Evolutionary conservation across 2,113 vertebrate species (phyloP).

Genomic region (Lepisosteus oculatus): DNA sequence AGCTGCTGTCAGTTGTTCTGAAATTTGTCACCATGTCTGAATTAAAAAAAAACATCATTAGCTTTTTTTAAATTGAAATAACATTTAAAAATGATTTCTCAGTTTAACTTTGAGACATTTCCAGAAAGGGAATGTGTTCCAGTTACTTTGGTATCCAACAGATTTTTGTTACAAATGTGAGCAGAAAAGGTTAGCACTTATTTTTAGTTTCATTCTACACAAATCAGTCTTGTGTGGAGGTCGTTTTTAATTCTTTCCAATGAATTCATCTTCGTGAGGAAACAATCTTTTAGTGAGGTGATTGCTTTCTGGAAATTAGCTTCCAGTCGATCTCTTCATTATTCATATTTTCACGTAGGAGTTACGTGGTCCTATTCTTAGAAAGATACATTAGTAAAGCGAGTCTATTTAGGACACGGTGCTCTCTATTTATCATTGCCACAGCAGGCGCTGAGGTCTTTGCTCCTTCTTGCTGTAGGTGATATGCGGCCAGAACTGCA

Average conservation of each 20-base stretch:
- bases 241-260: constrained; percentile 5
- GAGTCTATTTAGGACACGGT: not conserved
- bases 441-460: not conserved
- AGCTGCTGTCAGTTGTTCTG: too few species aligned
- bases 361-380: constrained; percentile 11
- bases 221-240: not conserved
- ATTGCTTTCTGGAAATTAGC: constrained; percentile 22
- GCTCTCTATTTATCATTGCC: not conserved
- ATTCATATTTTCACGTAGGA: not conserved
- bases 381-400: constrained; percentile 8
- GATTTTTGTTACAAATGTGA: too few species aligned
- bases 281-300: constrained; percentile 18
- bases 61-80: too few species aligned
- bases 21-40: not conserved
- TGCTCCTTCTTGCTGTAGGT: constrained; percentile 53
- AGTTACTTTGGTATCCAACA: too few species aligned
- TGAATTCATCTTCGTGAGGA: constrained; percentile 2
- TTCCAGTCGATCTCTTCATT: constrained; percentile 13
- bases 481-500: constrained; percentile 79
- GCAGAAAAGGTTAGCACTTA: too few species aligned
- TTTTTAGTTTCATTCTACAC: not conserved
- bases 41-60: too few species aligned
- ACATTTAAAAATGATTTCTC: too few species aligned
- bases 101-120: too few species aligned
- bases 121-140: too few species aligned